These are phyloP conservation scores for Ophion costatus DNA, from an alignment of 2,888 invertebrate species.

Conservation along the genomic window DNA sequence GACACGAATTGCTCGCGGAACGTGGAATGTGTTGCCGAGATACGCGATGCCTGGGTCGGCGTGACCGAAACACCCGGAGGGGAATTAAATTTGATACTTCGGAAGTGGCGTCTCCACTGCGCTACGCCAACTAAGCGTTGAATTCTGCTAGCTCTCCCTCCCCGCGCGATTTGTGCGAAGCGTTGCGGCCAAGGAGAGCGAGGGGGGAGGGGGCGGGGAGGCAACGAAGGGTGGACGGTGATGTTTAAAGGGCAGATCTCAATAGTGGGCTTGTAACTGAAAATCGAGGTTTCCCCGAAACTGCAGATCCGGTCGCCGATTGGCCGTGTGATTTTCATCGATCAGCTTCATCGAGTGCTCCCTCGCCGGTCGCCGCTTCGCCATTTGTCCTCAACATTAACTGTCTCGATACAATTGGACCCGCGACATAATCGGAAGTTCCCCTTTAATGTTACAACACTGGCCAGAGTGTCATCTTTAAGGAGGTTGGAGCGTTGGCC, in stretches of 20 bases:
- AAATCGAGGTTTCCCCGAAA: neutral
- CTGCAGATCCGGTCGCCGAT: neutral
- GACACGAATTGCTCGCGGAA: slow-evolving; percentile 34
- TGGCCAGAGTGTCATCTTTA: neutral
- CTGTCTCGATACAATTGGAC: neutral
- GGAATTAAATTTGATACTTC: slow-evolving; percentile 80
- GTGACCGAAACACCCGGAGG: slow-evolving; percentile 64
- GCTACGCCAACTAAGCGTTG: slow-evolving; percentile 79
- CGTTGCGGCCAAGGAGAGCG: slow-evolving; percentile 54
- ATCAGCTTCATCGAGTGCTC: neutral
- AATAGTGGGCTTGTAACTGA: neutral
- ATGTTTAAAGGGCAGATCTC: slow-evolving; percentile 46
- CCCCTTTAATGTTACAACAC: neutral
- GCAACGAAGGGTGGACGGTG: slow-evolving; percentile 59
- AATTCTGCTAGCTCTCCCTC: slow-evolving; percentile 73
- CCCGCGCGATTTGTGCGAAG: slow-evolving; percentile 15
- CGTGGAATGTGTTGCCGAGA: slow-evolving; percentile 27
- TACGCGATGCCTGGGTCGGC: slow-evolving; percentile 53
- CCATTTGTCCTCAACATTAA: neutral
- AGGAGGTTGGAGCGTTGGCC: neutral
- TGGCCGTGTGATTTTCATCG: neutral
- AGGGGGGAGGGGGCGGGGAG: slow-evolving; percentile 44
- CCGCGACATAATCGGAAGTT: neutral
- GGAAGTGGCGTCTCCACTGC: slow-evolving; percentile 81
- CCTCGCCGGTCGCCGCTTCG: neutral